A percentile compares a stretch with the other conserved stretches of the same genome.
Conservation (phyloP, 2,888 invertebrate species). For the Andrena marginata region DNA sequence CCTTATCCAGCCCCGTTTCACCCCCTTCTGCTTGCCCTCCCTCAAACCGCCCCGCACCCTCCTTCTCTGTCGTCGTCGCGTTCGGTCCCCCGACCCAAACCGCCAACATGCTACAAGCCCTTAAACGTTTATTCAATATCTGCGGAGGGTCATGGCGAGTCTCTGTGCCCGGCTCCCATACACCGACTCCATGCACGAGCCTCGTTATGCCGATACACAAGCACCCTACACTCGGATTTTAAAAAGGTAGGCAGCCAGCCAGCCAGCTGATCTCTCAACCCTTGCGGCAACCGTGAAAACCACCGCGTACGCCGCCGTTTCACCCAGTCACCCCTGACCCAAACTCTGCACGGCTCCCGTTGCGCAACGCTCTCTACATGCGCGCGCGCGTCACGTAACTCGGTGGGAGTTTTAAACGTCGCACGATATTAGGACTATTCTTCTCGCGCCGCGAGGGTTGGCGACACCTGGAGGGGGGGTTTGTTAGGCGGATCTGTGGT, state of each 20-base stretch:
- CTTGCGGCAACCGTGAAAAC: conserved; percentile 62
- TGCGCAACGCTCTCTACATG: neutral
- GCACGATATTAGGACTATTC: conserved; percentile 16
- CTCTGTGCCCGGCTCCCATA: conserved; percentile 44
- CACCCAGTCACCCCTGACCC: conserved; percentile 60
- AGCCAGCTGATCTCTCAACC: conserved; percentile 73
- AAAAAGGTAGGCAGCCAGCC: conserved; percentile 66
- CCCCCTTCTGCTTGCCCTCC: conserved; percentile 1
- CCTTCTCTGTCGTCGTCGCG: conserved; percentile 39
- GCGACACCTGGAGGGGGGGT: conserved; percentile 23
- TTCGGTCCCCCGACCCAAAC: conserved; percentile 58
- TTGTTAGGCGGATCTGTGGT: conserved; percentile 27
- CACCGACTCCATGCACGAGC: conserved; percentile 62
- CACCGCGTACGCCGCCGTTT: conserved; percentile 11
- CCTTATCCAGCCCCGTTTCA: conserved; percentile 18
- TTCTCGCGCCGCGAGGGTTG: neutral
- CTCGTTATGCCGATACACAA: conserved; percentile 67
- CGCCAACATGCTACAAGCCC: conserved; percentile 73
- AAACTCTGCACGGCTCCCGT: conserved; percentile 16
- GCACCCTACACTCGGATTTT: conserved; percentile 65
- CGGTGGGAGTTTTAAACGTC: conserved; percentile 50
- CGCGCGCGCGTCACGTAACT: conserved; percentile 33
- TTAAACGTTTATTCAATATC: conserved; percentile 76
- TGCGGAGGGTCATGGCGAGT: conserved; percentile 63
- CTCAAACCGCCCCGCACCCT: neutral